A percentile compares a stretch with the other conserved stretches of the same genome.
These are phyloP conservation scores for Phenacoccus solenopsis DNA, from an alignment of 1,140 invertebrate genomes.

Conservation along the genomic window DNA sequence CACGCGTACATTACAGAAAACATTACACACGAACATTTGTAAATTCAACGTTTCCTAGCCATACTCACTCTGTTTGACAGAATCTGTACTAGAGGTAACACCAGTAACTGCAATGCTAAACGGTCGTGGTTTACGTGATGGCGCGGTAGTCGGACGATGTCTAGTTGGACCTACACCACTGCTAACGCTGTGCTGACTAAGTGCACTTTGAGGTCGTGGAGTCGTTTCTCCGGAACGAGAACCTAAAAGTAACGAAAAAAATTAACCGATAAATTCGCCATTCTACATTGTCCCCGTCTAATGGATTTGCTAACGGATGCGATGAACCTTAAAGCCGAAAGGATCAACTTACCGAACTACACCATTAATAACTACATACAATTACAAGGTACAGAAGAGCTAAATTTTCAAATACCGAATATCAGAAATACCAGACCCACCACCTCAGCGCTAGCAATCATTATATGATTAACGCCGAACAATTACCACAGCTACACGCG, in stretches of 20 bases:
- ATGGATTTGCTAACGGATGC: not conserved
- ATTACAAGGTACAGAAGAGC: not conserved
- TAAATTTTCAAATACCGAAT: not conserved
- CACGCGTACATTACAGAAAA: too few relatives aligned
- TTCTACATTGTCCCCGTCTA: not conserved
- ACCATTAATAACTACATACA: not conserved
- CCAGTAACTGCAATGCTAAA: constrained; percentile 75
- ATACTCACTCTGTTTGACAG: not conserved
- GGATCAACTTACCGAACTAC: not conserved
- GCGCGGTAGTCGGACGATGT: constrained; percentile 24
- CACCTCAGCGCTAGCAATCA: constrained; percentile 1
- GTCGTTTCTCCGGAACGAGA: constrained; percentile 51
- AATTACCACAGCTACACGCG: too few relatives aligned
- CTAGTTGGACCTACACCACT: constrained; percentile 35
- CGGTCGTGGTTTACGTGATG: constrained; percentile 54
- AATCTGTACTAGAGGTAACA: constrained; percentile 41
- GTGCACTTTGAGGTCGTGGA: constrained; percentile 63
- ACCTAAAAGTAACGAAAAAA: constrained; percentile 34
- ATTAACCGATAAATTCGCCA: not conserved
- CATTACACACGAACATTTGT: too few relatives aligned
- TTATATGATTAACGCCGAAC: not conserved
- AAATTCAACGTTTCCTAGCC: too few relatives aligned
- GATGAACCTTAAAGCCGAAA: too few relatives aligned
- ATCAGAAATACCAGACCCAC: not conserved
- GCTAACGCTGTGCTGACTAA: constrained; percentile 52